Conservation (phyloP, 2,888 invertebrate species). For the Andrena flavipes region DNA sequence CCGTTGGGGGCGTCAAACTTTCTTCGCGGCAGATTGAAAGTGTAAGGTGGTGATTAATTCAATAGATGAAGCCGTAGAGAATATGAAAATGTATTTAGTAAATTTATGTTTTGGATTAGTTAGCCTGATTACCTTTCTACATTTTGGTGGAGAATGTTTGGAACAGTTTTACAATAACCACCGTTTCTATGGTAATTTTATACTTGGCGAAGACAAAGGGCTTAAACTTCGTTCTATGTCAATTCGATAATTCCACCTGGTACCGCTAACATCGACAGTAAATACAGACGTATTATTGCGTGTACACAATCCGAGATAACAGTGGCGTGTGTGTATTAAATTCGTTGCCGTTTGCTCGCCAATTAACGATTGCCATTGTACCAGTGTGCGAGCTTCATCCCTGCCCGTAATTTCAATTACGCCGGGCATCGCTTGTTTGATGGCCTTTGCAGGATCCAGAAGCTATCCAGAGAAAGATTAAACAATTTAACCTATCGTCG, state of each 20-base stretch:
- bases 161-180: not conserved
- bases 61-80: no score
- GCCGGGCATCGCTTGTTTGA: slow-evolving; percentile 44
- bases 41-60: no score
- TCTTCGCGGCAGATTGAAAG: not conserved
- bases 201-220: not conserved
- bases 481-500: slow-evolving; percentile 42
- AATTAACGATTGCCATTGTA: slow-evolving; percentile 67
- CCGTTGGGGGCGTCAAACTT: not conserved
- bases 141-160: not conserved
- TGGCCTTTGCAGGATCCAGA: slow-evolving; percentile 30
- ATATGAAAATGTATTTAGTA: no score
- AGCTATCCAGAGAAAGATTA: slow-evolving; percentile 40
- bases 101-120: no score
- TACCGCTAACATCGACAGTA: slow-evolving; percentile 45
- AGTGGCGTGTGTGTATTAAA: slow-evolving; percentile 61
- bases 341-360: slow-evolving; percentile 62
- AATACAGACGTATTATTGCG: slow-evolving; percentile 57
- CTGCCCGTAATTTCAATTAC: slow-evolving; percentile 58
- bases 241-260: slow-evolving; percentile 34
- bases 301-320: slow-evolving; percentile 38
- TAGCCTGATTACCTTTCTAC: not conserved
- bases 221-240: slow-evolving; percentile 11
- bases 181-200: no score
- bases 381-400: slow-evolving; percentile 18